Conservation (phyloP, 2,888 invertebrate species). For the Cotesia congregata region DNA sequence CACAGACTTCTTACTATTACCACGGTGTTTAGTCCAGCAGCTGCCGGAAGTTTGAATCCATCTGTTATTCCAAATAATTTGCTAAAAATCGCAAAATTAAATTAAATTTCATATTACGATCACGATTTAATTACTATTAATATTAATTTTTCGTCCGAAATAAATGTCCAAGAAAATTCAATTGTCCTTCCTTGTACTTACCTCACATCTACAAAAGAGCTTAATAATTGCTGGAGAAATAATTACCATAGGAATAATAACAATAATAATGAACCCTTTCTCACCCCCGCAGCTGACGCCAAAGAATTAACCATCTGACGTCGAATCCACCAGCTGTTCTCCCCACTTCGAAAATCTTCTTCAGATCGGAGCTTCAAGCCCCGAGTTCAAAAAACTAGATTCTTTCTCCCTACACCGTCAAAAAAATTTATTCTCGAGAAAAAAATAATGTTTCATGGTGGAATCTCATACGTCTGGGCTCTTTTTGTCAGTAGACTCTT, state of each 20-base stretch:
- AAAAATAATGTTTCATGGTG: constrained; percentile 29
- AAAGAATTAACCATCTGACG: constrained; percentile 62
- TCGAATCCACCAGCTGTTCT: constrained; percentile 59
- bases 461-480: neutral
- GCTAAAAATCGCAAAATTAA: neutral
- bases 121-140: no score
- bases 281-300: constrained; percentile 65
- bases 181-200: no score
- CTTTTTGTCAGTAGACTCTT: neutral
- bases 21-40: constrained; percentile 49
- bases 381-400: constrained; percentile 46
- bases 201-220: no score
- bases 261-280: constrained; percentile 34
- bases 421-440: constrained; percentile 39
- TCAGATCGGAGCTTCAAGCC: constrained; percentile 21
- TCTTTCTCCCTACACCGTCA: constrained; percentile 40
- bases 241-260: neutral
- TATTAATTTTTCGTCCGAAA: no score
- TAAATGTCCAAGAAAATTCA: no score
- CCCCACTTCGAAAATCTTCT: constrained; percentile 37
- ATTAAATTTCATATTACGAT: neutral
- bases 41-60: constrained; percentile 69
- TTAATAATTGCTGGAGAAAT: neutral
- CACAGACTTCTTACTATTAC: constrained; percentile 6
- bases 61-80: constrained; percentile 47